Conservation (phyloP, 2,888 invertebrate species). For the Congeria kusceri region DNA sequence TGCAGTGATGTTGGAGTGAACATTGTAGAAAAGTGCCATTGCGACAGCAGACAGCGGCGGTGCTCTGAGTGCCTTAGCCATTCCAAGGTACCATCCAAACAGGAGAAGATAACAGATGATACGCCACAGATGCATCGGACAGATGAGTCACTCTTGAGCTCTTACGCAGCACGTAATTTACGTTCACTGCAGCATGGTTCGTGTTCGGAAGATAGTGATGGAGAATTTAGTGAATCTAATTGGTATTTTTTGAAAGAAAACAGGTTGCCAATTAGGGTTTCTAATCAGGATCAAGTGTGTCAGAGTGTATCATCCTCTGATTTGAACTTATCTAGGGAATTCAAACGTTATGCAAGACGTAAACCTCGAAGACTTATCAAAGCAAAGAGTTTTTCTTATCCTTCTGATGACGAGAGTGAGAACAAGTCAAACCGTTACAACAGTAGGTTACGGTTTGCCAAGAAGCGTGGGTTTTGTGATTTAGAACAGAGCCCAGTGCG, state of each 20-base stretch:
- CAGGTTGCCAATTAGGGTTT: background rate
- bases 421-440: slow-evolving; percentile 34
- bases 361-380: slow-evolving; percentile 52
- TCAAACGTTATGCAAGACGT: background rate
- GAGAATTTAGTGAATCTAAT: slow-evolving; percentile 10
- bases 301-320: slow-evolving; percentile 9
- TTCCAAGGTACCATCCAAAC: slow-evolving; percentile 69
- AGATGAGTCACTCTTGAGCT: slow-evolving; percentile 77
- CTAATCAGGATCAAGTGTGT: background rate
- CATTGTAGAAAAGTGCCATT: background rate
- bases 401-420: slow-evolving; percentile 70
- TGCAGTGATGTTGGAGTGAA: background rate
- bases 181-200: slow-evolving; percentile 77
- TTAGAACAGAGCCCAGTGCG: slow-evolving; percentile 62
- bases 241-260: slow-evolving; percentile 39
- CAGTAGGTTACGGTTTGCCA: slow-evolving; percentile 35
- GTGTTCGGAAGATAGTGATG: slow-evolving; percentile 73
- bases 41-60: background rate
- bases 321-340: background rate
- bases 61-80: slow-evolving; percentile 70
- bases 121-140: slow-evolving; percentile 80
- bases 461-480: slow-evolving; percentile 64
- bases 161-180: slow-evolving; percentile 79
- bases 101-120: slow-evolving; percentile 72
- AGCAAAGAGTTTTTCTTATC: slow-evolving; percentile 63